Evolutionary conservation across 2,797 vertebrate genomes (phyloP), one percentile per base, ranked within the genome.

Genomic region (Sebastes hopkinsi): DNA sequence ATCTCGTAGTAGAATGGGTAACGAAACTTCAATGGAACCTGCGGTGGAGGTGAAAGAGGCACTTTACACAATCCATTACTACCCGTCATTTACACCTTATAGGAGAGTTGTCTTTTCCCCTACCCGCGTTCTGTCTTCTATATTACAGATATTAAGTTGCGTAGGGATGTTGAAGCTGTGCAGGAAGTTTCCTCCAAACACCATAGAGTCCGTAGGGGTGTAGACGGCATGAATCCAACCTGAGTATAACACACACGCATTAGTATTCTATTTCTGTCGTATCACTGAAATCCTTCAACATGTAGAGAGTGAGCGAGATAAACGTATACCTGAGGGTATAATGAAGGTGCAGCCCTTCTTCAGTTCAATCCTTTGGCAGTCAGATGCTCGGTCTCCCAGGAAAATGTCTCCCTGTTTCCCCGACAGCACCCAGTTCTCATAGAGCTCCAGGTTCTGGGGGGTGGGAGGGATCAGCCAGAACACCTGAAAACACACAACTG

Each of bases 161-260:
- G 95, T 99, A 25, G 98, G 97, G 91, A 99, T 97, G 94, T 99
- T 99, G 92, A 99, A 99, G 87, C 98, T 99, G 93, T 99, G 98
- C 75, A 99, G 95, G 92, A 99, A 99, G 90, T 99, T 99, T 70
- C 98, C 98, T 65, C 98, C 98, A 65, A 99, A 99, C 54, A 99
- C 98, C 89, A 99, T 95, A 0, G 98, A 98, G 93, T 99, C 98
- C 89, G 96, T 94, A 32, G 98, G 98, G 18, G 98, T 99, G 90
- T 98, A 99, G 30, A 99, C 98, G 0, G 98, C 98, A 86, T 99
- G 98, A 91, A 99, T 99, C 98, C 98, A 99, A 54, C 98, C 98
- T 99, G 87, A 77, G 66, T 4, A 64, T 2, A 27, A 66, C 9
- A 88, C 11, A 82, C 11, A 82, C 18, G 46, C 6, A 67, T 32